Evolutionary conservation across 2,113 vertebrate genomes (phyloP), one percentile per base, ranked within the genome.

Genomic region (Siphamia tubifer): DNA sequence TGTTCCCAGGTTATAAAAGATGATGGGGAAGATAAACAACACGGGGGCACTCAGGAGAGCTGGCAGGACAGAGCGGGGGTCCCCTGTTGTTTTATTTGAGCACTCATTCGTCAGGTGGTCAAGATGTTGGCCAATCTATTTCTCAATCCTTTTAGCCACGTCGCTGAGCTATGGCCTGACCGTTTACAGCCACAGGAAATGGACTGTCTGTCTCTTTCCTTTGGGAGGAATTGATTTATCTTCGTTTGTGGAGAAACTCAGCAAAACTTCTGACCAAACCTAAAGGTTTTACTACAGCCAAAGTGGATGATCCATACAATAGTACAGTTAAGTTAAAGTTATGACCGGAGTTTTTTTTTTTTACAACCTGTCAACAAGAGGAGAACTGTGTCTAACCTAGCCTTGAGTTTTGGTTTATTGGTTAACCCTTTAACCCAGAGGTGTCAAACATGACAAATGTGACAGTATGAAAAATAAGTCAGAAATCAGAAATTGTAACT

Each of bases 1-100:
- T 15, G 61, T 78, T 87, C 67, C 31, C 79, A 28, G 76, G 70
- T 67, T 82, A 81, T 87, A 74, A 86, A 86, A 90, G 70, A 81
- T 77, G 68, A 71, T 64, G 28, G 48, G 44, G 60, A 74, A 85
- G 78, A 90, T 82, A 85, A 85, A 76, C 80, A 78, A 48, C 31
- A 25, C 6, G 25, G 43, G 23, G 52, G 17, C 17, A 8, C 36
- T 8, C 1, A 5, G 13, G 52, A 28, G 44, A 54, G 23, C 1
- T 28, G 24, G 51, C 16, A 7, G 68, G 60, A 39, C 24, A 21
- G 34, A 56, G 54, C 7, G 32, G 38, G 38, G 40, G 27, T 43
- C 60, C 35, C 31, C 45, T 36, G 56, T 20, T 68, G 79, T 70
- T 79, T 68, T 24, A 74, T 69, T 74, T 74, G 69, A 83, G 65